Base-by-base conservation (phyloP, 2,888 invertebrate species). In the Ectemnius continuus region DNA sequence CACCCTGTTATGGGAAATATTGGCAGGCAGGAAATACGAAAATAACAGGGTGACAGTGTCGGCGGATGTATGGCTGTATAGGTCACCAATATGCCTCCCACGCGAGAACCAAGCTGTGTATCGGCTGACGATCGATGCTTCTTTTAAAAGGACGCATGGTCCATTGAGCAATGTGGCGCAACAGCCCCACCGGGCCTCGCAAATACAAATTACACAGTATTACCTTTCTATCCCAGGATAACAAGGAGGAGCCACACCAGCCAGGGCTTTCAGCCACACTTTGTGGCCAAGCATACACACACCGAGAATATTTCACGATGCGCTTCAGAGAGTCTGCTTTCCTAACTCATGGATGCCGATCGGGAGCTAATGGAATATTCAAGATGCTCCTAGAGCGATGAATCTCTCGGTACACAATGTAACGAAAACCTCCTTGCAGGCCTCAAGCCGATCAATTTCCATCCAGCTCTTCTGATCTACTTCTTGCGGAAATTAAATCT, bases 171-270 rank as follows among this genome's bases (percentile, higher is more conserved):
- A 60, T 57, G 46, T 16, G 16, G 62, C 16, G 65, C 67, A 75
- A 77, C 62, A 71, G 65, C 60, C 18, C 71, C 36, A 5, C 48
- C 16, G 66, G 26, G 70, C 46, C 48, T 64, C 75, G 62, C 80
- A 80, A 77, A 80, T 77, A 80, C 80, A 61, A 77, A 80, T 80
- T 80, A 80, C 67, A 65, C 65, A 26, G 67, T 67, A 75, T 65
- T 66, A 61, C 71, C 72, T 65, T 23, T 62, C 46, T 28, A 67
- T 68, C 66, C 66, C 57, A 14, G 47, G 61, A 36, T 68, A 66
- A 60, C 63, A 18, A 70, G 60, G 4, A 18, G n/a, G 52, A 52
- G 52, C 8, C 8, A 45, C 28, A 6, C n/a, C n/a, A 52, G 1
- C 52, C 52, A 52, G 52, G 4, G 52, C 14, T 16, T 52, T 16